These are phyloP conservation scores for Heliconius hewitsoni DNA, from an alignment of 1,140 invertebrate species.

Conservation along the genomic window DNA sequence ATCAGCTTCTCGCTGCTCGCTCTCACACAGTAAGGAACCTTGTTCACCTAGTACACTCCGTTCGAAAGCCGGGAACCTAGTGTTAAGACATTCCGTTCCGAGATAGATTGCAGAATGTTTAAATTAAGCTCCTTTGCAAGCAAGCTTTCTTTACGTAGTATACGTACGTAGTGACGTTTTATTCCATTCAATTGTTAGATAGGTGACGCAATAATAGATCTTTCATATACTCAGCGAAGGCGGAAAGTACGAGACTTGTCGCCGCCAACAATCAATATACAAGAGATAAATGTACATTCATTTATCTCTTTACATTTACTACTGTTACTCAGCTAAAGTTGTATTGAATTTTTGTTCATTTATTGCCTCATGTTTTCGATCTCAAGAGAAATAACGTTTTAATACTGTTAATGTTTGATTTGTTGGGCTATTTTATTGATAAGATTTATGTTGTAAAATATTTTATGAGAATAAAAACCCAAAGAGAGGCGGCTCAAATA, in stretches of 20 bases:
- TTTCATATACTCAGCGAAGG: constrained; percentile 25
- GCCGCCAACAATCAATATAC: constrained; percentile 30
- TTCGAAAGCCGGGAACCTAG: too few relatives aligned
- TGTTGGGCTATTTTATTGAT: neutral
- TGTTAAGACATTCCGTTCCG: too few relatives aligned
- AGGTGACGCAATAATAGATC: constrained; percentile 36
- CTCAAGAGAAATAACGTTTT: neutral
- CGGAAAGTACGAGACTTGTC: constrained; percentile 38
- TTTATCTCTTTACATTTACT: too few relatives aligned
- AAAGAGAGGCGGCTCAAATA: too few relatives aligned
- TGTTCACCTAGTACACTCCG: too few relatives aligned
- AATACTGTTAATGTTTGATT: neutral
- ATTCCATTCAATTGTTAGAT: constrained; percentile 26
- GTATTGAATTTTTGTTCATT: constrained; percentile 5
- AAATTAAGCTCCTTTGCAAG: neutral
- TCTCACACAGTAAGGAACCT: too few relatives aligned
- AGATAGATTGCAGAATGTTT: neutral
- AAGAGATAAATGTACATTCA: neutral
- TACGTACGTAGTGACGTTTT: neutral
- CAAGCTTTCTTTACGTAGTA: neutral
- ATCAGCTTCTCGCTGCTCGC: too few relatives aligned
- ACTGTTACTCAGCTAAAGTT: neutral
- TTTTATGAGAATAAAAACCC: too few relatives aligned
- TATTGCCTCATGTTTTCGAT: neutral
- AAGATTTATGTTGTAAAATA: neutral